These are phyloP conservation scores for Blastomussa wellsi DNA, from an alignment of 92 coral and sea anemone species.

Conservation along the genomic window DNA sequence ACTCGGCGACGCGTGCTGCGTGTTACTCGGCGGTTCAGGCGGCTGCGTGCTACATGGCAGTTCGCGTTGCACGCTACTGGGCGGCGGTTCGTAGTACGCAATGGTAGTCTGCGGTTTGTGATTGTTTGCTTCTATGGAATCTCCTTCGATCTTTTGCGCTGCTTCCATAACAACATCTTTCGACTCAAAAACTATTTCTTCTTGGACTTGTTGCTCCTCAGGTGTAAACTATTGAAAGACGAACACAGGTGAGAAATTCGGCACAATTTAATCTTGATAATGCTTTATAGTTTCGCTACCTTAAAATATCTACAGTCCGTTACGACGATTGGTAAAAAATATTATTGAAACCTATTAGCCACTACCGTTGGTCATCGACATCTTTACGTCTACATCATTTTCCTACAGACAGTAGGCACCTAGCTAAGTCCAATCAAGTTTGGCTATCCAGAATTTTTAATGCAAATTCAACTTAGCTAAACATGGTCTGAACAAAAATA, in stretches of 20 bases:
- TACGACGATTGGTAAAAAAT: too few species aligned
- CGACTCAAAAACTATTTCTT: background rate
- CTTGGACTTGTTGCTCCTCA: background rate
- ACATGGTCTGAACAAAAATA: too few species aligned
- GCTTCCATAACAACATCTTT: slow-evolving; percentile 13
- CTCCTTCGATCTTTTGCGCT: background rate
- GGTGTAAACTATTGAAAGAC: background rate
- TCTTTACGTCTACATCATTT: too few species aligned
- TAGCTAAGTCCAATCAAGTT: too few species aligned
- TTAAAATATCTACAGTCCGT: too few species aligned
- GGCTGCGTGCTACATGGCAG: background rate
- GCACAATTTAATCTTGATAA: background rate
- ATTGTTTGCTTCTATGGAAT: background rate
- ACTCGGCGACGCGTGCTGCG: background rate
- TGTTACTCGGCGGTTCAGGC: background rate
- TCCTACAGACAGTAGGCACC: too few species aligned
- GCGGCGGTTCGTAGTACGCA: slow-evolving; percentile 7
- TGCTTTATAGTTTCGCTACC: too few species aligned
- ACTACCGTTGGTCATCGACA: too few species aligned
- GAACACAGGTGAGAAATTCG: background rate
- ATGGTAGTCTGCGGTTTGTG: background rate
- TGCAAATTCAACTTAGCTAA: too few species aligned
- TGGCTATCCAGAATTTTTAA: too few species aligned
- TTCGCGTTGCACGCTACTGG: background rate
- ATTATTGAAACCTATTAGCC: too few species aligned